Evolutionary conservation across 2,888 invertebrate genomes (phyloP).

Genomic region (Sinopyrophorus schimmeli): DNA sequence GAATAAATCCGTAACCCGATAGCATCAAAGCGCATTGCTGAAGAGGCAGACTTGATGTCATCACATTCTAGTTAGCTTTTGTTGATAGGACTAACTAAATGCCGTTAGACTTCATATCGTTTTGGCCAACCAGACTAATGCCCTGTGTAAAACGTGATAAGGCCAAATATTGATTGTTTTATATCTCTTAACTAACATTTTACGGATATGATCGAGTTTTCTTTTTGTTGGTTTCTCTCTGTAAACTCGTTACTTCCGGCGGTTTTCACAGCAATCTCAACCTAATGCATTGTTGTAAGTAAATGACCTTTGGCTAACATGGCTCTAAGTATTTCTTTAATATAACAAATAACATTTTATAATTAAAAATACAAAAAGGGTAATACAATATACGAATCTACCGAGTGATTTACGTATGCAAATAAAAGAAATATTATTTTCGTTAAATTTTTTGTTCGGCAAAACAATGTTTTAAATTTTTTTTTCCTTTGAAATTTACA

Average conservation of each 20-base stretch:
- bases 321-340: too few relatives aligned
- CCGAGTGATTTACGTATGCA: too few relatives aligned
- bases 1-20: constrained; percentile 36
- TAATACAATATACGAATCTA: too few relatives aligned
- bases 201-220: constrained; percentile 24
- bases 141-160: constrained; percentile 32
- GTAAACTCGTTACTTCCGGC: constrained; percentile 9
- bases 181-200: constrained; percentile 32
- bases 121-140: constrained; percentile 34
- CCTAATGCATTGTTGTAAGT: too few relatives aligned
- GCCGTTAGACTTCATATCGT: constrained; percentile 35
- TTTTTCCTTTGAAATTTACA: too few relatives aligned
- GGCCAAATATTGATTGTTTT: constrained; percentile 33
- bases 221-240: constrained; percentile 13
- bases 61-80: constrained; percentile 30
- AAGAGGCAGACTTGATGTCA: constrained; percentile 32
- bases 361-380: too few relatives aligned
- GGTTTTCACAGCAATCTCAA: constrained; percentile 3
- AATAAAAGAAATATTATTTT: too few relatives aligned
- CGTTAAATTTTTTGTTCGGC: too few relatives aligned
- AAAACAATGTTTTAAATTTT: too few relatives aligned
- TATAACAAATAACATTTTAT: too few relatives aligned
- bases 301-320: too few relatives aligned
- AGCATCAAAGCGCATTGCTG: constrained; percentile 35
- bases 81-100: constrained; percentile 35